These are phyloP conservation scores for Sebastes dallii DNA, from an alignment of 2,797 vertebrate genomes.

Conservation along the genomic window DNA sequence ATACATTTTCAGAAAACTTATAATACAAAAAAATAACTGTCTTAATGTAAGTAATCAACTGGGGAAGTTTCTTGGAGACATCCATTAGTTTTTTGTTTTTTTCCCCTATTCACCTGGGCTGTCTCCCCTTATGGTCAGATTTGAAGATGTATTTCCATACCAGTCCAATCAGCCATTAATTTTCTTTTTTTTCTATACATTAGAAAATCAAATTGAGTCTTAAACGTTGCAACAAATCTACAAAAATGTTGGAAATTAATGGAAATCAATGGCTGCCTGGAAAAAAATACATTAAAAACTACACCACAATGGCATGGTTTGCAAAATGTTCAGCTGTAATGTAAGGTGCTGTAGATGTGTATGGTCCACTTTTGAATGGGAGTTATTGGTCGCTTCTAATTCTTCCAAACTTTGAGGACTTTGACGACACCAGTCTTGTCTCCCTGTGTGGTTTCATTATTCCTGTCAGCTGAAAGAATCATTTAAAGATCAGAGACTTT, in stretches of 20 bases:
- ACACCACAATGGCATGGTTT: background rate
- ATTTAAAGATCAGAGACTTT: conserved; percentile 59
- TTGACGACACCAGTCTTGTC: conserved; percentile 3
- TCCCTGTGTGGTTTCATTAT: conserved; percentile 51
- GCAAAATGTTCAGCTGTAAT: background rate
- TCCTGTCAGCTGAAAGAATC: conserved; percentile 27
- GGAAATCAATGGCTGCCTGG: background rate
- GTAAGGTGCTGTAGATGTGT: background rate
- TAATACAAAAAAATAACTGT: too few species aligned
- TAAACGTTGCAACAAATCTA: background rate
- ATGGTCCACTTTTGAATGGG: background rate
- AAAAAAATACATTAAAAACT: background rate
- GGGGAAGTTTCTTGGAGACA: too few species aligned
- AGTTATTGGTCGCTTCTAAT: background rate
- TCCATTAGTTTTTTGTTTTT: too few species aligned
- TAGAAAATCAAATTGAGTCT: background rate
- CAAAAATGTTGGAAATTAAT: background rate
- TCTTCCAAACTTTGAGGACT: conserved; percentile 16
- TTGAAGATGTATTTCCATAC: background rate
- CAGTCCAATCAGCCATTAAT: background rate
- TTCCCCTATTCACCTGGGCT: too few species aligned
- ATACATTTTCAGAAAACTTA: too few species aligned
- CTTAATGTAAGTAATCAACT: too few species aligned
- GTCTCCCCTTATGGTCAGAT: background rate
- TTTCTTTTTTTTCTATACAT: too few species aligned